Evolutionary conservation across 92 coral and sea anemone species (phyloP).

Genomic region (Scolanthus callimorphus): DNA sequence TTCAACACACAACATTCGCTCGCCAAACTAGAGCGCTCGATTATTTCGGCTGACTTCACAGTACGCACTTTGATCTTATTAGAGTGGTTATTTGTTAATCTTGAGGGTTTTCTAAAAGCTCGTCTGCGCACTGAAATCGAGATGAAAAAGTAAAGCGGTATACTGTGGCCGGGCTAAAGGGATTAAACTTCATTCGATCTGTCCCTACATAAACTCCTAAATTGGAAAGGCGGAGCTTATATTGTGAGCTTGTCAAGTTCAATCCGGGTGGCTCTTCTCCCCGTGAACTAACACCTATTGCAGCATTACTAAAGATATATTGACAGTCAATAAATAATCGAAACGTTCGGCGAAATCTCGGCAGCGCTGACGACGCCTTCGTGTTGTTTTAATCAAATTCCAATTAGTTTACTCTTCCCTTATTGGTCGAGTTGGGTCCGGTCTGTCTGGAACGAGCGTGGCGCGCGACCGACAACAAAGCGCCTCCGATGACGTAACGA

Average conservation of each 20-base stretch:
- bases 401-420: slow-evolving; percentile 46
- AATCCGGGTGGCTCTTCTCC: slow-evolving; percentile 54
- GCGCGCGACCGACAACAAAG: slow-evolving; percentile 67
- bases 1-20: slow-evolving; percentile 2
- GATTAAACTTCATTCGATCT: slow-evolving; percentile 51
- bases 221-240: slow-evolving; percentile 82
- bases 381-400: slow-evolving; percentile 89
- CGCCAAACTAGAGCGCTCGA: no score
- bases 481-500: slow-evolving; percentile 88
- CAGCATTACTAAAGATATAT: slow-evolving; percentile 65
- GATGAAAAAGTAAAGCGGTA: no score
- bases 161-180: slow-evolving; percentile 54
- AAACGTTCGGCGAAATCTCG: slow-evolving; percentile 51
- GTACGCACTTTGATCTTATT: not conserved
- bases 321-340: slow-evolving; percentile 54
- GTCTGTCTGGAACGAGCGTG: slow-evolving; percentile 69
- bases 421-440: slow-evolving; percentile 60
- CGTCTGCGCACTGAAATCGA: not conserved
- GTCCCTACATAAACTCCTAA: slow-evolving; percentile 71
- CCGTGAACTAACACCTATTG: slow-evolving; percentile 41
- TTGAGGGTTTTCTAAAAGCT: not conserved
- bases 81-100: not conserved
- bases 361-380: slow-evolving; percentile 58
- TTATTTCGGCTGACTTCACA: no score
- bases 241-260: slow-evolving; percentile 57